Base-by-base conservation (phyloP, 2,797 vertebrate genomes). In the Synanceia verrucosa region DNA sequence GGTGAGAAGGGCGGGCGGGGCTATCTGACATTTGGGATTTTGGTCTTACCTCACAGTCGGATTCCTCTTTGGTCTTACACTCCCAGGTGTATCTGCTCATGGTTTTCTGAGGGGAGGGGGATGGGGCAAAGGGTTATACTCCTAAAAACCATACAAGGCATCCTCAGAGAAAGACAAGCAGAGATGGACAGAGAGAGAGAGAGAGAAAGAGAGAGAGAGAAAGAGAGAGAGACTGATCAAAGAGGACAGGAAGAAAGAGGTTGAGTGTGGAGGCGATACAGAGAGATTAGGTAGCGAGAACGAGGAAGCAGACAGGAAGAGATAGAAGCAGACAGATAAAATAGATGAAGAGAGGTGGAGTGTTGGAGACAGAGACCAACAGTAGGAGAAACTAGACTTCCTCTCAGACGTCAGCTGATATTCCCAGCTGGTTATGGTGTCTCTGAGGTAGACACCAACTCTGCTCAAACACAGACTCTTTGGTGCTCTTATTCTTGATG, bases 51-150 rank as follows among this genome's bases (percentile, higher is more conserved):
- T 95, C 93, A 34, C 92, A 91, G 92, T 93, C 92, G 84, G 94
- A 91, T 88, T 95, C 94, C 91, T 94, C 94, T 95, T 95, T 95
- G 94, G 92, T 94, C 93, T 95, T 94, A 95, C 94, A 95, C 90
- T 95, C 94, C 94, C 94, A 95, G 89, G 94, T 95, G 93, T 95
- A 95, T 95, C 94, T 95, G 94, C 93, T 95, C 94, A 95, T 95
- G 94, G 94, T 94, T 95, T 94, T 95, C 94, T 95, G 91, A 88
- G 89, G 89, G 93, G 89, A 90, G 90, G 93, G 92, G 93, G 91
- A 87, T 75, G 89, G 92, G 88, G 89, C 83, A 94, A 78, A 94
- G 84, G 91, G 92, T 94, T 94, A 94, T 87, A 91, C 87, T 92
- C 90, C 90, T 94, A 83, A 91, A 90, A 93, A 90, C 82, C 76